phyloP scores from a whole-genome alignment of 2,113 vertebrate genomes.

The Perca fluviatilis region DNA sequence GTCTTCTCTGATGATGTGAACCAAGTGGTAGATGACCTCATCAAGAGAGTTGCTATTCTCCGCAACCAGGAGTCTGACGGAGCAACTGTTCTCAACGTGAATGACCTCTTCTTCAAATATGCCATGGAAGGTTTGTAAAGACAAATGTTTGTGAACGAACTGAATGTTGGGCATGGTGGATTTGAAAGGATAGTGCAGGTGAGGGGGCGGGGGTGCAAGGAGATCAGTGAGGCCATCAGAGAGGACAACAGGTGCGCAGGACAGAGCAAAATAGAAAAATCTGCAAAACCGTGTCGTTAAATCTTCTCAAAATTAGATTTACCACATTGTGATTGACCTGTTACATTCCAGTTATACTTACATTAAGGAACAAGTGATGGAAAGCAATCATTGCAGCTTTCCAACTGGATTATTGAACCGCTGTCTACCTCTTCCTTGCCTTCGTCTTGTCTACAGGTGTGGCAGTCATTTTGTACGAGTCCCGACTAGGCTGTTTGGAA shows the following conservation, averaged over 20 bases:
- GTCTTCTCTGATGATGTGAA: conserved; percentile 90
- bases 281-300: neutral
- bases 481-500: conserved; percentile 91
- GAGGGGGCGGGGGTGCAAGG: no score
- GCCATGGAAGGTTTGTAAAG: conserved; percentile 92
- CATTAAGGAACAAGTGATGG: neutral
- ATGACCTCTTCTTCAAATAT: conserved; percentile 95
- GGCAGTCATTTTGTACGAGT: conserved; percentile 91
- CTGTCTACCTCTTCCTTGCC: neutral
- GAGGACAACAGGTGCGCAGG: neutral
- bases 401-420: neutral
- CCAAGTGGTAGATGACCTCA: conserved; percentile 89
- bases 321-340: neutral
- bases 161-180: neutral
- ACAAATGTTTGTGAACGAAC: neutral
- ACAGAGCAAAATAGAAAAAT: neutral
- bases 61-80: conserved; percentile 83
- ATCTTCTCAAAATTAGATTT: neutral
- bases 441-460: conserved; percentile 82
- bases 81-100: conserved; percentile 88
- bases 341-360: neutral
- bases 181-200: neutral
- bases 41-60: conserved; percentile 86
- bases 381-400: neutral
- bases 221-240: neutral